Conservation (phyloP, 1,140 invertebrate species). For the Aphelenchoides fujianensis region DNA sequence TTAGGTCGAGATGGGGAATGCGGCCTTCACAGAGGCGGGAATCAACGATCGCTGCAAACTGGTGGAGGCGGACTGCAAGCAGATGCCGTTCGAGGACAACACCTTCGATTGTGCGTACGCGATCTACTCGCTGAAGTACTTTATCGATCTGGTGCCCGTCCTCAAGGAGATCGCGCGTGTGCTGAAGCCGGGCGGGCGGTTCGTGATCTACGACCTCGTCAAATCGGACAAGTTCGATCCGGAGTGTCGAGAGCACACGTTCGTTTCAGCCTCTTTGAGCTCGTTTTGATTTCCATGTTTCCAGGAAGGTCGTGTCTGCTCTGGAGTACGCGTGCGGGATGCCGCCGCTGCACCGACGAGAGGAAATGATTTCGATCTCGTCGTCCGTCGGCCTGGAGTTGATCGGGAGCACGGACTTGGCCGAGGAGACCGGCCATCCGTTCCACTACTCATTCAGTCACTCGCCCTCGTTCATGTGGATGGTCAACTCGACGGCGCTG, state of each 20-base stretch:
- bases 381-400: constrained; percentile 40
- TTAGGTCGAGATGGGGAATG: constrained; percentile 55
- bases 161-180: constrained; percentile 48
- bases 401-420: constrained; percentile 45
- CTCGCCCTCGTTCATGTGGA: constrained; percentile 58
- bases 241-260: constrained; percentile 48
- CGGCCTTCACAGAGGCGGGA: constrained; percentile 41
- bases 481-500: constrained; percentile 45
- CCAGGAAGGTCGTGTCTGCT: constrained; percentile 50
- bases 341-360: constrained; percentile 52
- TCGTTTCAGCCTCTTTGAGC: constrained; percentile 36
- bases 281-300: constrained; percentile 26
- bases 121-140: constrained; percentile 60
- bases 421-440: constrained; percentile 49
- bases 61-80: constrained; percentile 68
- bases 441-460: constrained; percentile 59
- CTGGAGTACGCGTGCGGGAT: constrained; percentile 61
- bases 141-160: constrained; percentile 47
- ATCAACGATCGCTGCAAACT: constrained; percentile 41
- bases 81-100: constrained; percentile 57
- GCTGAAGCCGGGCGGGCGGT: constrained; percentile 51
- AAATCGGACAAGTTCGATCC: constrained; percentile 57
- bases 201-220: constrained; percentile 58
- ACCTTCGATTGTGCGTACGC: constrained; percentile 58
- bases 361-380: constrained; percentile 50